phyloP scores from a whole-genome alignment of 53 echinoderm and acorn worm genomes.

The Temnopleurus reevesii region DNA sequence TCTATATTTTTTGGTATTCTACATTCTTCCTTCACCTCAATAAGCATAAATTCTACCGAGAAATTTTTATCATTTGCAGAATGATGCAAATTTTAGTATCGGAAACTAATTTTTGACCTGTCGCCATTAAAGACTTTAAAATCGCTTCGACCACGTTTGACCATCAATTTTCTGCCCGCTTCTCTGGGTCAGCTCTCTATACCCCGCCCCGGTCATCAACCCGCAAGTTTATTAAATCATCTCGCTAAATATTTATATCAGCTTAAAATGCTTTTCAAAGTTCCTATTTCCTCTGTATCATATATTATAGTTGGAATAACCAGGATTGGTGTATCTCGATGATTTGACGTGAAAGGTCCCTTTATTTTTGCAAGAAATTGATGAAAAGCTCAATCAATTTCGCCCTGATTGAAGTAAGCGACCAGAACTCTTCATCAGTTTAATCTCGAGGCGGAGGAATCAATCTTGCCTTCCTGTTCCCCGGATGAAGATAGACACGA shows the following conservation, averaged over 20 bases:
- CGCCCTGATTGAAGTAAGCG: conserved; percentile 17
- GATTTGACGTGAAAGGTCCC: conserved; percentile 9
- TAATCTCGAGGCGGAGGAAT: background rate
- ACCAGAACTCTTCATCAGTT: background rate
- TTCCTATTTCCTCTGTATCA: background rate
- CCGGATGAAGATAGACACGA: conserved; percentile 20
- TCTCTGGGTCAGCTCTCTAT: background rate
- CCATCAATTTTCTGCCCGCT: background rate
- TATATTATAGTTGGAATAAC: conserved; percentile 19
- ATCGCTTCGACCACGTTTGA: too few species aligned
- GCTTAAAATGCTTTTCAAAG: conserved; percentile 14
- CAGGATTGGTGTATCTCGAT: background rate
- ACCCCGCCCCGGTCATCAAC: conserved; percentile 3
- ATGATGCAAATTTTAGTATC: too few species aligned
- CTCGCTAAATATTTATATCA: conserved; percentile 6
- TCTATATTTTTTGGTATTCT: too few species aligned
- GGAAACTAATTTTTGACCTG: too few species aligned
- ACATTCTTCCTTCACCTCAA: too few species aligned
- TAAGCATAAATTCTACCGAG: too few species aligned
- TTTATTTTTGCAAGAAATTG: background rate
- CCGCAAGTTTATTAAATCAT: background rate
- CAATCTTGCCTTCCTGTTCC: conserved; percentile 20
- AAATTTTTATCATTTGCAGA: too few species aligned
- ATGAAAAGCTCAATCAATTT: conserved; percentile 24
- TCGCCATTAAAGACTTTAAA: too few species aligned